Base-by-base conservation (phyloP, 1,140 invertebrate genomes). In the Holotrichia oblita region DNA sequence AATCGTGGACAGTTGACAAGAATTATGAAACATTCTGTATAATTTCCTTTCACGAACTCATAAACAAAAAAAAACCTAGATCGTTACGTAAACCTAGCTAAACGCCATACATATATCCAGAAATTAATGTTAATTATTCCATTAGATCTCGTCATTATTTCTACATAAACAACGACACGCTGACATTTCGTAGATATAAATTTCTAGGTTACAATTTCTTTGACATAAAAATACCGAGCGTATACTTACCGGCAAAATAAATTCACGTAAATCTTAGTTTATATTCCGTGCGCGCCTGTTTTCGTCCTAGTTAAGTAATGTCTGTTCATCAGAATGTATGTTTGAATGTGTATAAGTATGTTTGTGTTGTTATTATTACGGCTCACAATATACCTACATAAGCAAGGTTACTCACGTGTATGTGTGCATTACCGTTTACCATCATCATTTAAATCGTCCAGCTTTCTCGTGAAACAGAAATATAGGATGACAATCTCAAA, bases 141-240 rank as follows among this genome's bases (percentile, higher is more conserved):
- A 7, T 55, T 17, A 3, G 17, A 17, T 55, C n/a, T 14, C 12
- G 48, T 55, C 48, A n/a, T 55, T n/a, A 55, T 17, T 55, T 55
- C 48, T 55, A 55, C 48, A 17, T 55, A 55, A 55, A 55, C 48
- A 17, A 55, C n/a, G 48, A 55, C 48, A 55, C 48, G 61, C 9
- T 69, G 24, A 69, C 61, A 69, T 69, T 69, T 69, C 12, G 14
- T 55, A 55, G 12, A 17, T 34, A 24, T 69, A 3, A 17, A 69
- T 69, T 69, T 69, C 61, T 69, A 69, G 61, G 61, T 69, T 69
- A 69, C 61, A 69, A 69, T 69, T 69, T 69, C 61, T 69, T 69
- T 34, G 61, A 69, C 61, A 69, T 69, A 69, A 69, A 69, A 69
- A 69, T 69, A 27, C 61, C 61, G 4, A 69, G 6, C 22, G 7